phyloP scores from a whole-genome alignment of 1,140 invertebrate genomes.

The Lepidurus apus region DNA sequence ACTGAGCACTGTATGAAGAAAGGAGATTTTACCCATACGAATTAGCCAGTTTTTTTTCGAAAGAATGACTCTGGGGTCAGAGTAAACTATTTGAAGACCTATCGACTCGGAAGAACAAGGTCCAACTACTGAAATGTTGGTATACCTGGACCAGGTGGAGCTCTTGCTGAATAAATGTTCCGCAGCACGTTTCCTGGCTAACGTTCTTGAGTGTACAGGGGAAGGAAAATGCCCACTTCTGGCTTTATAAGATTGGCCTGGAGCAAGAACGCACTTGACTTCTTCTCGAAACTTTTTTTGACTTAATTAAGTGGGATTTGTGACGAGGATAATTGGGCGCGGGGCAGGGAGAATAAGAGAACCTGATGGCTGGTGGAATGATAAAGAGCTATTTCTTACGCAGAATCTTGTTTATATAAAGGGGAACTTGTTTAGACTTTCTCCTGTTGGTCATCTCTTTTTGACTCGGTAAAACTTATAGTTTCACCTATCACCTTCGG shows the following conservation, averaged over 20 bases:
- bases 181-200: background rate
- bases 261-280: conserved; percentile 3
- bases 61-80: no score
- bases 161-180: background rate
- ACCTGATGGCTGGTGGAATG: background rate
- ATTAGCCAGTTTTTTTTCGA: background rate
- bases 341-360: background rate
- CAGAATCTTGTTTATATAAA: conserved; percentile 20
- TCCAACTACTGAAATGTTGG: background rate
- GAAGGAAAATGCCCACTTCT: background rate
- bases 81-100: background rate
- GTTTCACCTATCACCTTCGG: conserved; percentile 12
- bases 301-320: background rate
- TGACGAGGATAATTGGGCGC: background rate
- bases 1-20: background rate
- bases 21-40: background rate
- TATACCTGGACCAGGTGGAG: conserved; percentile 12
- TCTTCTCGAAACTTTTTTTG: background rate
- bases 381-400: background rate
- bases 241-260: background rate
- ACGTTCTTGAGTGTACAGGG: background rate
- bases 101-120: background rate
- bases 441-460: background rate
- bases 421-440: conserved; percentile 3
- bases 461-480: conserved; percentile 3